phyloP scores from a whole-genome alignment of 2,888 invertebrate species.

The Anoncus sp. region DNA sequence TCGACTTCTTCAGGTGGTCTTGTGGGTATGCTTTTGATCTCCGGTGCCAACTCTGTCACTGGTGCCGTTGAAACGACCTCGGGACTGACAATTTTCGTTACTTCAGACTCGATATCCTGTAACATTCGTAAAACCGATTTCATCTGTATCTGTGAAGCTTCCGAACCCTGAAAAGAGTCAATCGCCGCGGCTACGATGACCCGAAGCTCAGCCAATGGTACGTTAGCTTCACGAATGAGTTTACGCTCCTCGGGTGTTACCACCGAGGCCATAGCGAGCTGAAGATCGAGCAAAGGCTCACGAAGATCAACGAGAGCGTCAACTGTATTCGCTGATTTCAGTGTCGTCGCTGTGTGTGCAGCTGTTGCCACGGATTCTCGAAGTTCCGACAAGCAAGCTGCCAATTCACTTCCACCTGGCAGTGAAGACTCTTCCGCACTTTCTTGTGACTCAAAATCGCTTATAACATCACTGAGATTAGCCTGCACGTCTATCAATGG shows the following conservation, averaged over 20 bases:
- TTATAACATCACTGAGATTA: slow-evolving; percentile 73
- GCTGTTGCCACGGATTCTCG: slow-evolving; percentile 76
- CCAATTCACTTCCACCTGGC: slow-evolving; percentile 70
- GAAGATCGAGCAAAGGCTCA: slow-evolving; percentile 75
- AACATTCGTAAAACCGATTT: slow-evolving; percentile 69
- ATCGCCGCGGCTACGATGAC: slow-evolving; percentile 88
- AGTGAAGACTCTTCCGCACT: slow-evolving; percentile 64
- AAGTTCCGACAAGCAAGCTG: slow-evolving; percentile 73
- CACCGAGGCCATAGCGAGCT: slow-evolving; percentile 73
- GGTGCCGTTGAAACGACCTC: neutral
- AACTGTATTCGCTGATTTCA: slow-evolving; percentile 75
- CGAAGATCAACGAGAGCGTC: slow-evolving; percentile 74
- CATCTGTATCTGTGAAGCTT: slow-evolving; percentile 65
- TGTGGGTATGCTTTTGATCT: slow-evolving; percentile 45
- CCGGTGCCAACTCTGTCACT: neutral
- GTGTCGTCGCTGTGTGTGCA: slow-evolving; percentile 76
- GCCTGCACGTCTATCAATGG: slow-evolving; percentile 78
- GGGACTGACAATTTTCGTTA: slow-evolving; percentile 64
- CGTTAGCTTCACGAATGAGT: slow-evolving; percentile 85
- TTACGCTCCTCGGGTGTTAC: slow-evolving; percentile 82
- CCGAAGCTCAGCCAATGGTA: slow-evolving; percentile 87
- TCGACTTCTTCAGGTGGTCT: slow-evolving; percentile 67
- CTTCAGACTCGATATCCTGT: slow-evolving; percentile 74
- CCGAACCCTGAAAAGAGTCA: slow-evolving; percentile 85
- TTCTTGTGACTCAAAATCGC: slow-evolving; percentile 71